phyloP scores from a whole-genome alignment of 2,888 invertebrate species.

The Buathra laborator region DNA sequence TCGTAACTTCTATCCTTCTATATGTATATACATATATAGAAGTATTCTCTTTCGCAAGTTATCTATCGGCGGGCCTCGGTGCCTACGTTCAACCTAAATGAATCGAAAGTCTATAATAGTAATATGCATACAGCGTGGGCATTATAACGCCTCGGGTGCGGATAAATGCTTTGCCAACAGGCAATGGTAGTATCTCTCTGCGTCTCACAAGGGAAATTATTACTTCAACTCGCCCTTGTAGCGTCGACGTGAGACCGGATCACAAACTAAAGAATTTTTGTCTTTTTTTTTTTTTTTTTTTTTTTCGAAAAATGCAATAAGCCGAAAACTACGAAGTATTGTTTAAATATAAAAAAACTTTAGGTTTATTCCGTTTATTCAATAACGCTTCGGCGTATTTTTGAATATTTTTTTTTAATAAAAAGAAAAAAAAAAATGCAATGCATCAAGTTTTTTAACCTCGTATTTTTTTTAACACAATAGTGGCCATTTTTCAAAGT shows the following conservation, averaged over 20 bases:
- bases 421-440: too few relatives aligned
- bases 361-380: too few relatives aligned
- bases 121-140: slow-evolving; percentile 51
- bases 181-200: background rate
- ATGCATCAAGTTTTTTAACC: too few relatives aligned
- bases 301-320: too few relatives aligned
- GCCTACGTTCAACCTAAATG: slow-evolving; percentile 65
- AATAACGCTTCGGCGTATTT: too few relatives aligned
- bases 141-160: slow-evolving; percentile 38
- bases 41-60: slow-evolving; percentile 24
- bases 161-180: slow-evolving; percentile 6
- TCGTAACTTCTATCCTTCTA: background rate
- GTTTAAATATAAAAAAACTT: too few relatives aligned
- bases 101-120: slow-evolving; percentile 58
- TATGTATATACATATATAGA: background rate
- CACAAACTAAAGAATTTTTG: background rate
- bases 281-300: background rate
- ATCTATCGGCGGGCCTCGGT: slow-evolving; percentile 19
- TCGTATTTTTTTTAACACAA: too few relatives aligned
- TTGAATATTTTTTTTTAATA: too few relatives aligned
- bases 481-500: too few relatives aligned
- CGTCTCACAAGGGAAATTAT: background rate
- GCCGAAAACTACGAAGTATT: too few relatives aligned
- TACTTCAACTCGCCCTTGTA: slow-evolving; percentile 3
- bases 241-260: background rate